These are phyloP conservation scores for Adelphocoris suturalis DNA, from an alignment of 2,888 invertebrate species.

Conservation along the genomic window DNA sequence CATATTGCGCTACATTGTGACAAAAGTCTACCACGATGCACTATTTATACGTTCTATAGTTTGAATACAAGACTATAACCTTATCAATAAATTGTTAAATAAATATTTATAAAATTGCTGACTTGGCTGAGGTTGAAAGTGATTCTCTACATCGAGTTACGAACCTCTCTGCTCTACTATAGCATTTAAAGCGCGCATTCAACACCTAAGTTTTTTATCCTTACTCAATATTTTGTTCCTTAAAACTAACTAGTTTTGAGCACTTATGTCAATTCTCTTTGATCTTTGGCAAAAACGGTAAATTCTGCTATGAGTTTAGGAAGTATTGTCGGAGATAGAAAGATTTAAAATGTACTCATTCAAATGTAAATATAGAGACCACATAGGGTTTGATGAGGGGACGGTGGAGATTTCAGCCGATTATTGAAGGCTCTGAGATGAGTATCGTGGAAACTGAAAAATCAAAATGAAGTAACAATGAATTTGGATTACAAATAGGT, in stretches of 20 bases:
- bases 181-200: slow-evolving; percentile 15
- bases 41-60: background rate
- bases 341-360: slow-evolving; percentile 53
- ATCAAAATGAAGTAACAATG: background rate
- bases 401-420: slow-evolving; percentile 66
- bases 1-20: slow-evolving; percentile 29
- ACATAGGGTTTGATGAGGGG: slow-evolving; percentile 55
- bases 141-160: background rate
- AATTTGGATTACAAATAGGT: no score
- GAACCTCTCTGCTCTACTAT: background rate
- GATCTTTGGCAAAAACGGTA: slow-evolving; percentile 49
- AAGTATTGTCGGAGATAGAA: slow-evolving; percentile 68
- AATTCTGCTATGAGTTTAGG: slow-evolving; percentile 39
- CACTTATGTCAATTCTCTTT: slow-evolving; percentile 57
- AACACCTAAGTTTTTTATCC: background rate
- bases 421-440: slow-evolving; percentile 18
- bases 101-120: background rate
- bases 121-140: slow-evolving; percentile 4
- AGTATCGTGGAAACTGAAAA: background rate
- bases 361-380: slow-evolving; percentile 55
- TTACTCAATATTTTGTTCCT: slow-evolving; percentile 6
- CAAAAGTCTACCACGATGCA: slow-evolving; percentile 22
- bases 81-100: background rate
- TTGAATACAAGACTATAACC: background rate
- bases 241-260: slow-evolving; percentile 23